A percentile compares a stretch with the other conserved stretches of the same genome.
These are phyloP conservation scores for Sebastes schlegelii DNA, from an alignment of 2,113 vertebrate species.

Conservation along the genomic window DNA sequence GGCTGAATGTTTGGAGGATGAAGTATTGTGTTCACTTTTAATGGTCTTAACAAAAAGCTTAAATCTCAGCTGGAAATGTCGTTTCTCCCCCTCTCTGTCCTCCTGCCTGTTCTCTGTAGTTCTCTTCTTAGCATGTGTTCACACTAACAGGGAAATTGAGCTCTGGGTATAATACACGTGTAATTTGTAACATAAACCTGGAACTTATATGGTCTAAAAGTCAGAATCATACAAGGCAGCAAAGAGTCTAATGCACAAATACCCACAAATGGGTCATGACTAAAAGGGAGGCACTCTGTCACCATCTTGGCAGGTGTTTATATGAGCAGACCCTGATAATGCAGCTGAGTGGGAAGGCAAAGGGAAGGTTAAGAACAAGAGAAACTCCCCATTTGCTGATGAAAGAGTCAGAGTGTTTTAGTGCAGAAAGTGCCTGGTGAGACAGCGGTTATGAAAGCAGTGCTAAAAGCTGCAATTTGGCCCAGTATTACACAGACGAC, in stretches of 20 bases:
- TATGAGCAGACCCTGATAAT: slow-evolving; percentile 45
- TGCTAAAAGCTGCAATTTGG: slow-evolving; percentile 68
- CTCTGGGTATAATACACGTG: not conserved
- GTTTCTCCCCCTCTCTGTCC: slow-evolving; percentile 1
- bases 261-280: not conserved
- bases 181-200: not conserved
- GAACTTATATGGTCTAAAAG: not conserved
- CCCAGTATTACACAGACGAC: slow-evolving; percentile 47
- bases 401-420: slow-evolving; percentile 46
- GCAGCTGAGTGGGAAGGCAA: slow-evolving; percentile 36
- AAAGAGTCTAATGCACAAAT: slow-evolving; percentile 2
- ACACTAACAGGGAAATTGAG: slow-evolving; percentile 22
- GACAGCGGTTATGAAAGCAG: slow-evolving; percentile 47
- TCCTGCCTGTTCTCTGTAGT: slow-evolving; percentile 18
- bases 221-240: not conserved
- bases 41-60: slow-evolving; percentile 45
- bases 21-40: slow-evolving; percentile 35
- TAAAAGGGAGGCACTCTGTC: slow-evolving; percentile 27
- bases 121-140: slow-evolving; percentile 4
- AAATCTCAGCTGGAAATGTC: slow-evolving; percentile 43
- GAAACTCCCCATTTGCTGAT: slow-evolving; percentile 45
- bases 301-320: slow-evolving; percentile 59
- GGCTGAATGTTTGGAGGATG: slow-evolving; percentile 28
- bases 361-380: slow-evolving; percentile 51
- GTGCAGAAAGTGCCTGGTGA: slow-evolving; percentile 25